A percentile compares a stretch with the other conserved stretches of the same genome.
These are phyloP conservation scores for Creontiades dilutus DNA, from an alignment of 2,888 invertebrate species.

Conservation along the genomic window DNA sequence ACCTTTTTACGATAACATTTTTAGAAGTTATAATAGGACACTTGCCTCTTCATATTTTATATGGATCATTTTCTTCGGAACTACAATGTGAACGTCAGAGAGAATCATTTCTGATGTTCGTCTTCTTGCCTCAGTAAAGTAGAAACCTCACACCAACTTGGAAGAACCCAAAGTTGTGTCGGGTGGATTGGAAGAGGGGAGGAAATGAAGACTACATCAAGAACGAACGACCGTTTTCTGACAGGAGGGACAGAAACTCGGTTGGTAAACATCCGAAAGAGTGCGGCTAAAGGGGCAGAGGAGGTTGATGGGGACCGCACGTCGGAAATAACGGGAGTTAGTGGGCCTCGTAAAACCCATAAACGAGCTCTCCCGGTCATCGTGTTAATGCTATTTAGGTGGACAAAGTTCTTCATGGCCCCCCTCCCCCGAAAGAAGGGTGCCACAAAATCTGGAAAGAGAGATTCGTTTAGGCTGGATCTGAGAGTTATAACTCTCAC, in stretches of 20 bases:
- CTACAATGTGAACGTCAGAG: too few relatives aligned
- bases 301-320: not conserved
- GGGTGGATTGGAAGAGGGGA: not conserved
- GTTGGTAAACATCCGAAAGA: slow-evolving; percentile 17
- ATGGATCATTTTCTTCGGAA: too few relatives aligned
- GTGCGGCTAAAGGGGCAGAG: not conserved
- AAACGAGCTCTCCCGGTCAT: slow-evolving; percentile 41
- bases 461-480: too few relatives aligned
- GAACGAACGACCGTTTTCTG: slow-evolving; percentile 5
- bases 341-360: slow-evolving; percentile 20
- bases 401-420: not conserved
- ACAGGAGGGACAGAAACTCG: slow-evolving; percentile 2
- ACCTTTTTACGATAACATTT: too few relatives aligned
- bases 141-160: too few relatives aligned
- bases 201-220: slow-evolving; percentile 11
- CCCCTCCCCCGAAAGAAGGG: not conserved
- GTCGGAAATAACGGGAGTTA: slow-evolving; percentile 12
- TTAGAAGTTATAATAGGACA: too few relatives aligned
- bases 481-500: too few relatives aligned
- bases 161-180: not conserved
- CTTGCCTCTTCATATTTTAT: too few relatives aligned
- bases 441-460: too few relatives aligned
- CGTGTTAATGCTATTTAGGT: slow-evolving; percentile 25
- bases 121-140: too few relatives aligned
- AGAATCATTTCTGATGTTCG: too few relatives aligned